phyloP scores from a whole-genome alignment of 2,888 invertebrate genomes.

The Eumerus sabulonum region DNA sequence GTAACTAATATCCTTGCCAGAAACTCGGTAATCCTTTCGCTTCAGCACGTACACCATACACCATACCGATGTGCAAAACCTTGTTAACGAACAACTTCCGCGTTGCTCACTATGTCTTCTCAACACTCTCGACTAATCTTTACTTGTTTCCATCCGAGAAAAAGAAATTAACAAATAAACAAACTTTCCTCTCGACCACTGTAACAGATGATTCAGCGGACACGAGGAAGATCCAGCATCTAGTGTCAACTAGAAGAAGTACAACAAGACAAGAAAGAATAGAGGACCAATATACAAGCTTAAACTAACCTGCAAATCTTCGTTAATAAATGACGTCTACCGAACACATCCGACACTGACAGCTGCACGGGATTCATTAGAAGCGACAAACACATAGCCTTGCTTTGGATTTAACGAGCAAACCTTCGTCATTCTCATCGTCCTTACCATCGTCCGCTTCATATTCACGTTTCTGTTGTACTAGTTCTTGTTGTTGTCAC shows the following conservation, averaged over 20 bases:
- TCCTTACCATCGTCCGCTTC: too few relatives aligned
- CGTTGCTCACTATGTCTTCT: slow-evolving; percentile 45
- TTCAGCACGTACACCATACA: slow-evolving; percentile 18
- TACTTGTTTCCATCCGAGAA: slow-evolving; percentile 4
- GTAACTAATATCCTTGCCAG: slow-evolving; percentile 17
- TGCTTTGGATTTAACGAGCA: slow-evolving; percentile 58
- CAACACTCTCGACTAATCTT: slow-evolving; percentile 49
- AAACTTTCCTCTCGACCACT: slow-evolving; percentile 43
- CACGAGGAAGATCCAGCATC: too few relatives aligned
- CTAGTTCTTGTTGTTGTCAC: slow-evolving; percentile 12
- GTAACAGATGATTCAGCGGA: slow-evolving; percentile 6
- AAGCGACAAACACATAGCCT: slow-evolving; percentile 32
- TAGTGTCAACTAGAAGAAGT: not conserved
- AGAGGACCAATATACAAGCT: slow-evolving; percentile 49
- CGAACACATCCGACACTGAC: slow-evolving; percentile 60
- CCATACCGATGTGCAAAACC: slow-evolving; percentile 19
- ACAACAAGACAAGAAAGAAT: slow-evolving; percentile 9
- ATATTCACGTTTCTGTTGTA: too few relatives aligned
- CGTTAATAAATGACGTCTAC: slow-evolving; percentile 68
- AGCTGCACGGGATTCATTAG: slow-evolving; percentile 67
- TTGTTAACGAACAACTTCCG: slow-evolving; percentile 58
- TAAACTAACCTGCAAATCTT: slow-evolving; percentile 67
- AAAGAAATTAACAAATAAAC: slow-evolving; percentile 36
- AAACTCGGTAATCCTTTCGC: slow-evolving; percentile 26
- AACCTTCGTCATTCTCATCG: slow-evolving; percentile 22